Percentiles rank a stretch among this genome's conserved stretches.
Evolutionary conservation across 2,888 invertebrate species (phyloP).

Genomic region (Zaprionus obscuricornis): DNA sequence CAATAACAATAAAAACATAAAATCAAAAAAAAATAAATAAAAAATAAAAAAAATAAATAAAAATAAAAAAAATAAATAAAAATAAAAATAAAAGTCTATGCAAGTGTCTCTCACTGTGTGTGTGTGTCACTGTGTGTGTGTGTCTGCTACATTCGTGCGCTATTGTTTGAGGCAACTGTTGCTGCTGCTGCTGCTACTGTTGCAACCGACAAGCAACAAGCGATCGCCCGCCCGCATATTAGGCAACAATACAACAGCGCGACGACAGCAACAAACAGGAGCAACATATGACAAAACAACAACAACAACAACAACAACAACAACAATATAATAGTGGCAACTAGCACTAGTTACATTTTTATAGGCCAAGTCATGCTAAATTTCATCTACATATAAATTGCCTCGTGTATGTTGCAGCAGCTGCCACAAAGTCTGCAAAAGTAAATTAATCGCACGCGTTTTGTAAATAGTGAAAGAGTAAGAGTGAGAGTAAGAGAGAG

Average conservation of each 20-base stretch:
- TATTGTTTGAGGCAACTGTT: constrained; percentile 54
- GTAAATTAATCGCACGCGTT: background rate
- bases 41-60: constrained; percentile 15
- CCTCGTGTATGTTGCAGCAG: constrained; percentile 36
- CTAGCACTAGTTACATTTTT: constrained; percentile 25
- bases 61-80: constrained; percentile 29
- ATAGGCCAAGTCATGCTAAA: constrained; percentile 50
- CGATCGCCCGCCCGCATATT: constrained; percentile 63
- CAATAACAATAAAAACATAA: constrained; percentile 46
- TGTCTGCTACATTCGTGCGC: constrained; percentile 45
- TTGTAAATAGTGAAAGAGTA: background rate
- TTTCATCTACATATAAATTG: constrained; percentile 28
- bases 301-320: constrained; percentile 14
- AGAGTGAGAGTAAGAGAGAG: no score
- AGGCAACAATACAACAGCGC: constrained; percentile 48
- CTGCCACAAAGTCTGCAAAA: constrained; percentile 1
- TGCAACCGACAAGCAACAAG: constrained; percentile 48
- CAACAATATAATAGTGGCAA: background rate
- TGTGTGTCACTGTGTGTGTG: constrained; percentile 25
- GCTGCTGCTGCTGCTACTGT: constrained; percentile 47
- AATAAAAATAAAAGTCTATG: constrained; percentile 18
- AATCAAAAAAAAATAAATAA: constrained; percentile 29
- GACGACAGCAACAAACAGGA: background rate
- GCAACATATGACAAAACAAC: constrained; percentile 21
- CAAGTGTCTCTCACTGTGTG: constrained; percentile 5